Evolutionary conservation across 2,888 invertebrate species (phyloP).

Genomic region (Parnassius smintheus): DNA sequence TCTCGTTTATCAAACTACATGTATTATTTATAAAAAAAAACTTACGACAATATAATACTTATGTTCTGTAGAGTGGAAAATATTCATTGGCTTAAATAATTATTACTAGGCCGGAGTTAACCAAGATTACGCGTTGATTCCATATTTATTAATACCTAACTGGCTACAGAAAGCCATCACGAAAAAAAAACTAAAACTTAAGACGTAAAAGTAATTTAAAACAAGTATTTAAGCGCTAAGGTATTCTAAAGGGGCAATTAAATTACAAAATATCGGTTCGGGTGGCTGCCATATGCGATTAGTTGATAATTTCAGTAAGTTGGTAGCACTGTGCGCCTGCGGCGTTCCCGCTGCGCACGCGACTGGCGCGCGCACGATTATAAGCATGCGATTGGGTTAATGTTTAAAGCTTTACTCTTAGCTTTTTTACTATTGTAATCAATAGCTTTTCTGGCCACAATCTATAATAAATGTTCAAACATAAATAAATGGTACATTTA

Average conservation of each 20-base stretch:
- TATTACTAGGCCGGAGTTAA: too few species aligned
- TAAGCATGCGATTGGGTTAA: conserved; percentile 52
- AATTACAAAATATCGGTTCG: conserved; percentile 42
- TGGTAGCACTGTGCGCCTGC: conserved; percentile 53
- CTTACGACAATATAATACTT: too few species aligned
- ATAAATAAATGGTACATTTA: not conserved
- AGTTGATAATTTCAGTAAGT: conserved; percentile 57
- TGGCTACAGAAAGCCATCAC: conserved; percentile 9
- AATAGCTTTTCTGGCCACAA: not conserved
- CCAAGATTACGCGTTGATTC: too few species aligned
- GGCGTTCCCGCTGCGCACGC: conserved; percentile 54
- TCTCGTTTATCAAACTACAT: too few species aligned
- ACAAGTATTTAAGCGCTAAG: conserved; percentile 54
- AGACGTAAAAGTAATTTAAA: conserved; percentile 28
- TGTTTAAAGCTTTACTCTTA: conserved; percentile 9
- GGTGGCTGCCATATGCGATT: conserved; percentile 66
- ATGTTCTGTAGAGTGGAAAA: too few species aligned
- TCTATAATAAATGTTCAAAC: not conserved
- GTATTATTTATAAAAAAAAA: too few species aligned
- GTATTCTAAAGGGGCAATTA: conserved; percentile 69
- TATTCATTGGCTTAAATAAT: too few species aligned
- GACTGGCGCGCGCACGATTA: conserved; percentile 57
- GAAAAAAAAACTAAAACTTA: conserved; percentile 21
- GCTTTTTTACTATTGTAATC: not conserved
- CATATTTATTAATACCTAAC: not conserved